Percentiles rank a stretch among this genome's conserved stretches.
phyloP scores from a whole-genome alignment of 2,888 invertebrate genomes.

The Crematogaster levior region DNA sequence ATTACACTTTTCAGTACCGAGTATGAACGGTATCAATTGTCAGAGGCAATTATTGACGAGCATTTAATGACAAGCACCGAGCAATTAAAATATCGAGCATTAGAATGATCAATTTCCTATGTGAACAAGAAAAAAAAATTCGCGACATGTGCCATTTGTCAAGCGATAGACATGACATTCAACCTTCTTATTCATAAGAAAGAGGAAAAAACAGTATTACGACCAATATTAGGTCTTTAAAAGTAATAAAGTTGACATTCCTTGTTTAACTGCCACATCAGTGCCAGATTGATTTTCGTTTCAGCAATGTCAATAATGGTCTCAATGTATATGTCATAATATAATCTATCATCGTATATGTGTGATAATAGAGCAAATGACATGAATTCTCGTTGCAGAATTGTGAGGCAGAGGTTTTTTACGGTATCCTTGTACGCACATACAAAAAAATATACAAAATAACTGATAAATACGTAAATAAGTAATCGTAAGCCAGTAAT shows the following conservation, averaged over 20 bases:
- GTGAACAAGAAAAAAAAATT: conserved; percentile 25
- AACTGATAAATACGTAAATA: conserved; percentile 46
- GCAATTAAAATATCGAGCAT: not conserved
- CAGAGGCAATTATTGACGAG: conserved; percentile 51
- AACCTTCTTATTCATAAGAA: conserved; percentile 5
- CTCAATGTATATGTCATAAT: conserved; percentile 68
- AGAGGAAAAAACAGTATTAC: conserved; percentile 12
- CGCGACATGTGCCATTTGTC: conserved; percentile 58
- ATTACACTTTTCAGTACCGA: conserved; percentile 45
- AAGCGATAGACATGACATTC: conserved; percentile 26
- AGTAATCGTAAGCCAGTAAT: conserved; percentile 57
- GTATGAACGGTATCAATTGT: conserved; percentile 42
- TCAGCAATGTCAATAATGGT: conserved; percentile 61
- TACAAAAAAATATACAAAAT: conserved; percentile 50
- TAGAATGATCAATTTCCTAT: conserved; percentile 15
- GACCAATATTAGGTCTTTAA: conserved; percentile 18
- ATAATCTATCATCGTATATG: conserved; percentile 68
- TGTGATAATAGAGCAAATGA: conserved; percentile 77
- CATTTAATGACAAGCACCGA: too few species aligned
- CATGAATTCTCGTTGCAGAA: conserved; percentile 66
- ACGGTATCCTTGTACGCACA: conserved; percentile 70
- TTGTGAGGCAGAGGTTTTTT: conserved; percentile 61
- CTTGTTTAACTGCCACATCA: conserved; percentile 39
- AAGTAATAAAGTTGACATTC: conserved; percentile 51
- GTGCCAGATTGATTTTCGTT: conserved; percentile 57